Percentiles rank a stretch among this genome's conserved stretches.
Evolutionary conservation across 2,797 vertebrate species (phyloP).

Genomic region (Macrochelys suwanniensis): DNA sequence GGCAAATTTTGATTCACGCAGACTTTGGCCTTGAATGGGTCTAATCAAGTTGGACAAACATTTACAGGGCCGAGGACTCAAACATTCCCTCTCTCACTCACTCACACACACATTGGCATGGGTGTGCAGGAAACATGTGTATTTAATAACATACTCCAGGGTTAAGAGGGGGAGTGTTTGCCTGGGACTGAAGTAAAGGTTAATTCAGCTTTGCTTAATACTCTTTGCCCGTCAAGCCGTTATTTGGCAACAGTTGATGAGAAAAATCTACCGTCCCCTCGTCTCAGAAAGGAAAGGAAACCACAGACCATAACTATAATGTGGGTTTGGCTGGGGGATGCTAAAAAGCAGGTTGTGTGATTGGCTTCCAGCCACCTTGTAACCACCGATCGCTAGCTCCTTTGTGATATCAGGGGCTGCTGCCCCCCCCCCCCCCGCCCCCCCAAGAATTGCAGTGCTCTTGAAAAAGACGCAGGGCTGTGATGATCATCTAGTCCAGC

Average conservation of each 20-base stretch:
- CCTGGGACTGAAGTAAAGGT: background rate
- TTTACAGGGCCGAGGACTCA: background rate
- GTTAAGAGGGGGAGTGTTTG: background rate
- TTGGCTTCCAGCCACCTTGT: background rate
- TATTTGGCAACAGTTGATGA: background rate
- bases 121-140: background rate
- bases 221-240: background rate
- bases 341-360: background rate
- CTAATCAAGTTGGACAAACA: background rate
- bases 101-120: background rate
- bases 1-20: background rate
- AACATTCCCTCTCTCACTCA: background rate
- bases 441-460: accelerated
- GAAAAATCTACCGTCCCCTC: conserved; percentile 1
- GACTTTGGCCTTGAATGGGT: background rate
- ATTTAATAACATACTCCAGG: background rate
- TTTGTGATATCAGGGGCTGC: background rate
- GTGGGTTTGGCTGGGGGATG: background rate
- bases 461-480: background rate
- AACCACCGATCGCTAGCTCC: background rate
- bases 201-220: background rate
- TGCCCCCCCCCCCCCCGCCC: background rate
- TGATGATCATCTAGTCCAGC: background rate
- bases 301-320: accelerated
- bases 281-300: background rate